Conservation (phyloP, 2,888 invertebrate genomes). For the Oscheius sp. region DNA sequence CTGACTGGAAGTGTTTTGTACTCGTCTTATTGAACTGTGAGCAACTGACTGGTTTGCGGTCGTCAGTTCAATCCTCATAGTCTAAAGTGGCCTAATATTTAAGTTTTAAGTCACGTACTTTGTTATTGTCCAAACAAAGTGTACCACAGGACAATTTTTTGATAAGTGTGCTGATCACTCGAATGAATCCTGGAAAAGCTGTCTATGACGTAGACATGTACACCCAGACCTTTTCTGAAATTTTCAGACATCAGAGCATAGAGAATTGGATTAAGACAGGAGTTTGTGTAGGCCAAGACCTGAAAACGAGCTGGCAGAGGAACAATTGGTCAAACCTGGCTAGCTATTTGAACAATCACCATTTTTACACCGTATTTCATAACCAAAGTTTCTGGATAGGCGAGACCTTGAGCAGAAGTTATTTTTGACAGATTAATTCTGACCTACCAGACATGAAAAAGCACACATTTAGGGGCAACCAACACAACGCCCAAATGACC, state of each 20-base stretch:
- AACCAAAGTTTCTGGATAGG: constrained; percentile 70
- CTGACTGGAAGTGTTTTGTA: constrained; percentile 25
- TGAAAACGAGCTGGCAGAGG: constrained; percentile 10
- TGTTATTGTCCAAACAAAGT: constrained; percentile 43
- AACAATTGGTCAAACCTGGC: constrained; percentile 53
- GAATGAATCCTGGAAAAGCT: constrained; percentile 49
- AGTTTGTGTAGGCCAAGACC: constrained; percentile 86
- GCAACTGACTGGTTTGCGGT: constrained; percentile 18
- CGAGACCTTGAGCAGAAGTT: constrained; percentile 49
- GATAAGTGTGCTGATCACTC: constrained; percentile 46
- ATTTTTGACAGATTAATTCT: too few relatives aligned
- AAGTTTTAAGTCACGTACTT: constrained; percentile 15
- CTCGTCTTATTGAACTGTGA: constrained; percentile 12
- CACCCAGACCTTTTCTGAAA: constrained; percentile 83
- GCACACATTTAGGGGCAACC: constrained; percentile 89
- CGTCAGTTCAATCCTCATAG: constrained; percentile 43
- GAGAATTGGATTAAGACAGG: constrained; percentile 92
- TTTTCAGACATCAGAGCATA: constrained; percentile 94
- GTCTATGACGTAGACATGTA: neutral
- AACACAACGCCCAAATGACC: constrained; percentile 90
- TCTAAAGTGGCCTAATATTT: neutral
- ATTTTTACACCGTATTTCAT: constrained; percentile 66
- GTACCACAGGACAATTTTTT: constrained; percentile 46
- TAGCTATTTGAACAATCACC: constrained; percentile 68
- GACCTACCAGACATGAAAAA: constrained; percentile 73